Evolutionary conservation across 2,797 vertebrate species (phyloP), one percentile per base, ranked within the genome.

Genomic region (Poeciliopsis turneri): DNA sequence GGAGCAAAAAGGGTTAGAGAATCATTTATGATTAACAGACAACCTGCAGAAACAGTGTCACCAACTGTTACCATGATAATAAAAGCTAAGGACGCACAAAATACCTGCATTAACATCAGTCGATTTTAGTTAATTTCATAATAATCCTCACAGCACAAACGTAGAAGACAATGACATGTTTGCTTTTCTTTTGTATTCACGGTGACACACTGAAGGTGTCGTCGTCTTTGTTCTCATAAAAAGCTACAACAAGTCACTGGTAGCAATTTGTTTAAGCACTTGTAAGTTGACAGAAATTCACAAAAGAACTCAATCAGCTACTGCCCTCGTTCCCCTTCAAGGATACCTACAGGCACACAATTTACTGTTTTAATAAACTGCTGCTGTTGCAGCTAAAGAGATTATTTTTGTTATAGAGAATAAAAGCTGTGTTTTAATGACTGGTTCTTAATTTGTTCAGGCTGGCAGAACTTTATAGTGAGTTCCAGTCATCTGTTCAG

Each of bases 1-100:
- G 72, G 70, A 83, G 15, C 16, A 9, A 30, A 47, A 49, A 51
- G 57, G 81, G 64, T 84, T 75, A 74, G 69, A 81, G 82, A 87
- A 90, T 83, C 88, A 85, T 78, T 82, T 81, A 81, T 85, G n/a
- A 59, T 59, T 28, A 88, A 84, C 81, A 75, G 82, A 20, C 41
- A 28, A 13, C 39, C 72, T 81, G 79, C 78, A 81, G 41, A 74
- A 81, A 80, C 79, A 84, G 78, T 76, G 86, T 89, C 47, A 69
- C n/a, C 83, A 78, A 45, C 85, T 84, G 64, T 18, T 41, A 1
- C 18, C 15, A 25, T 70, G 25, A 70, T 28, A 70, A 70, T 28
- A n/a, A 45, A 70, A 28, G n/a, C 25, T 16, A 28, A 4, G 5
- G 18, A 66, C 0, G 7, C 3, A 10, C 20, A 20, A 41, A 41